These are phyloP conservation scores for Ceyx erithaca DNA, from an alignment of 2,797 vertebrate species.

Conservation along the genomic window DNA sequence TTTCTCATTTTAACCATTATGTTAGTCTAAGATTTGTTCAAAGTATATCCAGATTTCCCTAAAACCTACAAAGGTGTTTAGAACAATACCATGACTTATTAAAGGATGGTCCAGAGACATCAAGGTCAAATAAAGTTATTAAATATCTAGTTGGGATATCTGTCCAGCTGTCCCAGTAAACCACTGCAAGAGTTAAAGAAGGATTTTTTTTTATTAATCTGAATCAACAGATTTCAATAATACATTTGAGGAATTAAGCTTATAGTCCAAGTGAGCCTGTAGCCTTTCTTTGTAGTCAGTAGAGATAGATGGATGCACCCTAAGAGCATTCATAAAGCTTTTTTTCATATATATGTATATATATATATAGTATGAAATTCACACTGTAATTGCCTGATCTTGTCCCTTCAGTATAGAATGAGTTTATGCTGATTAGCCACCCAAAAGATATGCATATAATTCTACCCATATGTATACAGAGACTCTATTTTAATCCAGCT, in stretches of 20 bases:
- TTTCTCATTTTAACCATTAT: background rate
- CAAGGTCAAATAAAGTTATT: background rate
- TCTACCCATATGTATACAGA: background rate
- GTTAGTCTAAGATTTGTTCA: background rate
- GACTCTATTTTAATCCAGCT: background rate
- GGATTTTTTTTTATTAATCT: background rate
- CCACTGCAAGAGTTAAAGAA: background rate
- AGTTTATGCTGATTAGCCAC: background rate
- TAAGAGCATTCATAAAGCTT: background rate
- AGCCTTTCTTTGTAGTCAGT: background rate
- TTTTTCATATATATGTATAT: background rate
- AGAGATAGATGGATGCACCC: background rate
- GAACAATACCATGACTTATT: background rate
- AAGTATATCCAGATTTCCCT: background rate
- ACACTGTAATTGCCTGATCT: background rate
- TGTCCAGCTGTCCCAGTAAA: background rate
- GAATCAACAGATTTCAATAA: background rate
- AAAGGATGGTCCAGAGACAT: background rate
- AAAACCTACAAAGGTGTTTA: background rate
- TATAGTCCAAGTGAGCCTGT: fast-evolving
- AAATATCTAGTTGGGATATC: background rate
- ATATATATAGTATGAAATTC: background rate
- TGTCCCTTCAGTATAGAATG: background rate
- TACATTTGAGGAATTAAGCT: background rate
- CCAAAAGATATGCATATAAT: background rate